Evolutionary conservation across 2,113 vertebrate species (phyloP).

Genomic region (Alectura lathami): DNA sequence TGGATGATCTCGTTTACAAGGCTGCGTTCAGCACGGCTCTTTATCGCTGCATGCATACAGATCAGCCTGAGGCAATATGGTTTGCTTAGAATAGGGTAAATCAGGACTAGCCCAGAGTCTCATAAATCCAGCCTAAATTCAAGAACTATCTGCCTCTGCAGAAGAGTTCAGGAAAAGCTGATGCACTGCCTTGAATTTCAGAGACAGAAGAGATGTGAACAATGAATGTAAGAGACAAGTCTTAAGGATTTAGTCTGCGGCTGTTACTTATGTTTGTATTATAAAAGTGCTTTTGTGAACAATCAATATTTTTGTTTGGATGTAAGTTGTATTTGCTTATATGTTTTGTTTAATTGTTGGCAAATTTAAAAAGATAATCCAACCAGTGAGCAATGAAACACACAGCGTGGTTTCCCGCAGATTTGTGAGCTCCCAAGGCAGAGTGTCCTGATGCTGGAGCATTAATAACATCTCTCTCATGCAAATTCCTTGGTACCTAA

Average conservation of each 20-base stretch:
- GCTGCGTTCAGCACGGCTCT: not conserved
- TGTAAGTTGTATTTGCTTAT: not conserved
- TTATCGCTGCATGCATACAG: fast-evolving
- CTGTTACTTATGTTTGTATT: not conserved
- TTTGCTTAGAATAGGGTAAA: not conserved
- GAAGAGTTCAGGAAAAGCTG: not conserved
- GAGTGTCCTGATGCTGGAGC: not conserved
- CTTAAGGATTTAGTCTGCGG: not conserved
- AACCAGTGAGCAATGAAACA: not conserved
- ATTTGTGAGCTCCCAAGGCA: not conserved
- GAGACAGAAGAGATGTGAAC: not conserved
- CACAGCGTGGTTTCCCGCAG: fast-evolving
- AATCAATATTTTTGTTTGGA: not conserved
- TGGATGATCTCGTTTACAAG: not conserved
- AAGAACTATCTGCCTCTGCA: not conserved
- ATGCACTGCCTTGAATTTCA: not conserved
- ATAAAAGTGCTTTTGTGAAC: not conserved
- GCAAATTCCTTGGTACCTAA: not conserved
- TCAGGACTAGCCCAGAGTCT: not conserved
- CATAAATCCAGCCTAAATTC: not conserved
- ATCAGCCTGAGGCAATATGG: not conserved
- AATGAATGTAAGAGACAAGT: not conserved
- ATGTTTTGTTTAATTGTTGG: not conserved
- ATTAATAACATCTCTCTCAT: not conserved
- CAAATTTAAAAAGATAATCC: not conserved